Percentiles rank a stretch among this genome's conserved stretches.
Conservation (phyloP, 2,797 vertebrate genomes). For the Sebastes glaucus region DNA sequence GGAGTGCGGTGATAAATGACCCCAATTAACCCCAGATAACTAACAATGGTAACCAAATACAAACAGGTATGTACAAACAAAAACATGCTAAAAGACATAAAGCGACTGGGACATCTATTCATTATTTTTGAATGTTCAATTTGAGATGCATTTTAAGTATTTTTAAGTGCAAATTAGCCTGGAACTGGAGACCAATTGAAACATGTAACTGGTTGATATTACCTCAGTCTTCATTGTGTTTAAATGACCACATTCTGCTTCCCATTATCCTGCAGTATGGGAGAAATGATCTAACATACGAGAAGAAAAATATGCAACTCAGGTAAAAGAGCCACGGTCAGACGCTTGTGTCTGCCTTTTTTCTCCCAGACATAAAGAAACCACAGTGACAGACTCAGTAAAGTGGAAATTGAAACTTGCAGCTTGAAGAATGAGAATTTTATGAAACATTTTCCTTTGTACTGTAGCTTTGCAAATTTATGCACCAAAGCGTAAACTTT, state of each 20-base stretch:
- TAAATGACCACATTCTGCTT: conserved; percentile 44
- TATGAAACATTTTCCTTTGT: conserved; percentile 58
- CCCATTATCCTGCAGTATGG: conserved; percentile 21
- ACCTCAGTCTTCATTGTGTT: conserved; percentile 29
- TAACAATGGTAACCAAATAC: neutral
- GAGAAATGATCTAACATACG: conserved; percentile 19
- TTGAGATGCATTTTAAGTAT: conserved; percentile 10
- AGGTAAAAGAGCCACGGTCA: conserved; percentile 18
- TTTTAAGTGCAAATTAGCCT: conserved; percentile 28
- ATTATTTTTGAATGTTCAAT: conserved; percentile 14
- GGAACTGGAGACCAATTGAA: conserved; percentile 21
- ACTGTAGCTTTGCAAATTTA: conserved; percentile 59
- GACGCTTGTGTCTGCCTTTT: conserved; percentile 15
- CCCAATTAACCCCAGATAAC: neutral
- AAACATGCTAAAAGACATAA: neutral
- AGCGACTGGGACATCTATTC: conserved; percentile 3
- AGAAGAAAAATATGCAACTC: conserved; percentile 39
- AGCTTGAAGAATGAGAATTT: conserved; percentile 67
- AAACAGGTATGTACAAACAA: neutral
- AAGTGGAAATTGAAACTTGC: conserved; percentile 68
- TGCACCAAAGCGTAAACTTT: conserved; percentile 60
- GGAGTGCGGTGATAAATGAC: neutral
- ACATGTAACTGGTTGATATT: conserved; percentile 22
- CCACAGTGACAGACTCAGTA: conserved; percentile 18
- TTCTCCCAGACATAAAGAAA: conserved; percentile 34